Evolutionary conservation across 2,113 vertebrate species (phyloP).

Genomic region (Larimichthys crocea): DNA sequence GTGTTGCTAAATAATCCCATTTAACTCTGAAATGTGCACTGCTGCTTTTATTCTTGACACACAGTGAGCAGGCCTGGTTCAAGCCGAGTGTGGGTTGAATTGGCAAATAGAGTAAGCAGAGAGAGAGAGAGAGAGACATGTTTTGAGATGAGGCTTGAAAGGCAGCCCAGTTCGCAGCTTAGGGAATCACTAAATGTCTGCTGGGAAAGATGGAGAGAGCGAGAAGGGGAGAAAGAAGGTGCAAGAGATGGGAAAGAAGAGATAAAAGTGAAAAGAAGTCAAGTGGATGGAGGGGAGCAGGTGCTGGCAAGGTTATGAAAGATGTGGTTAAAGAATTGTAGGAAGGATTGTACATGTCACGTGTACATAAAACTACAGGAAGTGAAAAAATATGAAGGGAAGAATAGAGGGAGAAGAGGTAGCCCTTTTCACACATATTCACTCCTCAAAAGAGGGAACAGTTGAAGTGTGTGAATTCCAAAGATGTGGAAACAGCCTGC

Average conservation of each 20-base stretch:
- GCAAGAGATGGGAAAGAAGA: slow-evolving; percentile 31
- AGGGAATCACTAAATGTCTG: slow-evolving; percentile 74
- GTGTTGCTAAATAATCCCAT: slow-evolving; percentile 73
- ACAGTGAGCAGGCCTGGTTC: slow-evolving; percentile 59
- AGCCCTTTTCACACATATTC: not conserved
- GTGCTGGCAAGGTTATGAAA: slow-evolving; percentile 61
- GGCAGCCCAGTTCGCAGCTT: slow-evolving; percentile 72
- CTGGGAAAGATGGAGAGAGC: slow-evolving; percentile 48
- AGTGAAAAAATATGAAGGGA: slow-evolving; percentile 6
- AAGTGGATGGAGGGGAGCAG: slow-evolving; percentile 38
- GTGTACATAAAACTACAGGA: slow-evolving; percentile 16
- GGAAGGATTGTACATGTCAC: not conserved
- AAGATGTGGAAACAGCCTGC: slow-evolving; percentile 47
- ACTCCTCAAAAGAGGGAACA: slow-evolving; percentile 29
- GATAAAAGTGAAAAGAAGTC: slow-evolving; percentile 51
- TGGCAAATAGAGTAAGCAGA: slow-evolving; percentile 66
- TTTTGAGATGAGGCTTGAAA: slow-evolving; percentile 79
- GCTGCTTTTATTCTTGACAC: slow-evolving; percentile 72
- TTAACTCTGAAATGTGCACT: slow-evolving; percentile 75
- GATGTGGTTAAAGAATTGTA: slow-evolving; percentile 21
- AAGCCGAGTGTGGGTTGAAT: slow-evolving; percentile 70
- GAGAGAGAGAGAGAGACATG: slow-evolving; percentile 66
- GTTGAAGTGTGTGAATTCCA: slow-evolving; percentile 49
- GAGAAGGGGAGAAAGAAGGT: slow-evolving; percentile 16
- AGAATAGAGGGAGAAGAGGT: not conserved